Conservation (phyloP, 1,140 invertebrate species). For the Physella acuta region DNA sequence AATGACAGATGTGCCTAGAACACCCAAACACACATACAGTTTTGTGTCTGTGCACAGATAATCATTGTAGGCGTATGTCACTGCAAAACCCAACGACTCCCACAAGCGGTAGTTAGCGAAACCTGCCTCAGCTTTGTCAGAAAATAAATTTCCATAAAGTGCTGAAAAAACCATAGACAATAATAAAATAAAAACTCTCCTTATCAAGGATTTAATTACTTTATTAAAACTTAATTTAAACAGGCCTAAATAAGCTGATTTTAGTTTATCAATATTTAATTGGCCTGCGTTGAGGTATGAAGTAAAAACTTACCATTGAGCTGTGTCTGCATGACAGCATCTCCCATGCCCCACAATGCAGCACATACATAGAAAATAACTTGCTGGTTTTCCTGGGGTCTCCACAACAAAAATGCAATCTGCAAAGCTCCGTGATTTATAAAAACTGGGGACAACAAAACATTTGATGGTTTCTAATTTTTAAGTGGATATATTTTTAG, state of each 20-base stretch:
- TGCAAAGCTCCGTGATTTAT: constrained; percentile 13
- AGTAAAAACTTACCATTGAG: constrained; percentile 21
- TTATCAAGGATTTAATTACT: too few species aligned
- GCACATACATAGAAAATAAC: constrained; percentile 11
- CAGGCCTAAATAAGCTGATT: constrained; percentile 54
- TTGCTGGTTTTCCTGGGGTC: not conserved
- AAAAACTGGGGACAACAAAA: not conserved
- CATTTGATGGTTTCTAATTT: not conserved
- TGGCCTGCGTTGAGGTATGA: not conserved
- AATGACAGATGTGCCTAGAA: constrained; percentile 74
- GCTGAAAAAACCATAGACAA: constrained; percentile 42
- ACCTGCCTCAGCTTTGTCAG: constrained; percentile 85
- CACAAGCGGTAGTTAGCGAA: constrained; percentile 90
- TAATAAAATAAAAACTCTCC: constrained; percentile 46
- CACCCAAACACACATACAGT: constrained; percentile 80
- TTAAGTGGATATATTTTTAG: too few species aligned
- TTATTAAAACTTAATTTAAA: too few species aligned
- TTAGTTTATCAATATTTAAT: not conserved
- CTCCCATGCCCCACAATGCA: constrained; percentile 21
- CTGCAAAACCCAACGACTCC: constrained; percentile 88
- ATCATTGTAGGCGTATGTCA: constrained; percentile 79
- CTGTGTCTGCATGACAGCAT: constrained; percentile 30
- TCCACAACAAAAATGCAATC: constrained; percentile 5
- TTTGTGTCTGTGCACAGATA: constrained; percentile 84
- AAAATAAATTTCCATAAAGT: constrained; percentile 80